A percentile compares a stretch with the other conserved stretches of the same genome.
Conservation (phyloP, 2,797 vertebrate species). For the Tenualosa thibaudeaui region DNA sequence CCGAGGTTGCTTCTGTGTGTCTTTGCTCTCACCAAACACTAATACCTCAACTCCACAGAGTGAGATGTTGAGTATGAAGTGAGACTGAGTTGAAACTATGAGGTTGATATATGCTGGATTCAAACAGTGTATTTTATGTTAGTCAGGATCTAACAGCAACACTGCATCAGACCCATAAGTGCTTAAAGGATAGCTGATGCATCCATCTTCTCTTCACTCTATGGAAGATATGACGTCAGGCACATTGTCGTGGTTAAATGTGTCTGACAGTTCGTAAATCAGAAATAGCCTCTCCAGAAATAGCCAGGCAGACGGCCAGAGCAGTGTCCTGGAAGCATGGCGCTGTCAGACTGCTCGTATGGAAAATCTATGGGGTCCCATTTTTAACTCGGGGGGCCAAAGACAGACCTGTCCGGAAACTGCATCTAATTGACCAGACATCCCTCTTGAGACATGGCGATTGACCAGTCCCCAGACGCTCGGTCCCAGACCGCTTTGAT, state of each 20-base stretch:
- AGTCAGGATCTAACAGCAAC: not conserved
- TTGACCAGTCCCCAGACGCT: not conserved
- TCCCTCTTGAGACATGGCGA: not conserved
- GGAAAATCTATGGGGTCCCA: slow-evolving; percentile 19
- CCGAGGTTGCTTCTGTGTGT: not conserved
- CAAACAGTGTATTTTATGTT: not conserved
- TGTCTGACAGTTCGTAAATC: slow-evolving; percentile 17
- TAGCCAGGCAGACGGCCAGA: slow-evolving; percentile 13
- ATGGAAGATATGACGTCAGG: slow-evolving; percentile 2
- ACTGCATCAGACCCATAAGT: not conserved
- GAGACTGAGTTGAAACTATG: too few relatives aligned
- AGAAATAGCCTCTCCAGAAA: slow-evolving; percentile 14
- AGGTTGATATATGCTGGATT: not conserved
- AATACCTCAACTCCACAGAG: not conserved
- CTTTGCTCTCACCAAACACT: not conserved
- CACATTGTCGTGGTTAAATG: slow-evolving; percentile 6
- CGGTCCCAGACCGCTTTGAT: not conserved
- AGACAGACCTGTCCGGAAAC: slow-evolving; percentile 4
- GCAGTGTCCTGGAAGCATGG: not conserved
- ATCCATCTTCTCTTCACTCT: not conserved
- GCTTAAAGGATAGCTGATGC: not conserved
- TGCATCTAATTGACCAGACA: slow-evolving; percentile 7
- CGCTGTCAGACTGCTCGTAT: not conserved
- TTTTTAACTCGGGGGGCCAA: not conserved
- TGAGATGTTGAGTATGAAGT: not conserved